These are phyloP conservation scores for Zophobas morio DNA, from an alignment of 1,140 invertebrate genomes.

Conservation along the genomic window DNA sequence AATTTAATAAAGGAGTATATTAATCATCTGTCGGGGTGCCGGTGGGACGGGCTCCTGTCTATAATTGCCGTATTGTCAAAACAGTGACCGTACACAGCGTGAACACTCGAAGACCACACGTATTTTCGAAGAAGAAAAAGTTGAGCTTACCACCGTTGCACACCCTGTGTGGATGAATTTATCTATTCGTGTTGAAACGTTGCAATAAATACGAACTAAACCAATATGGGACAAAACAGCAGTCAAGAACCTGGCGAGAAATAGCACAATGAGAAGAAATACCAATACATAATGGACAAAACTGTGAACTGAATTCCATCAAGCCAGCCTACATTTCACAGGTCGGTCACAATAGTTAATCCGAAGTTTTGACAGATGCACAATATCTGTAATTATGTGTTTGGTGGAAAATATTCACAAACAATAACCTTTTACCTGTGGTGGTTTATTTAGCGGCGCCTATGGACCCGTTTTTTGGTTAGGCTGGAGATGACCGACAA, in stretches of 20 bases:
- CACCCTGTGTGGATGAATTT: conserved; percentile 22
- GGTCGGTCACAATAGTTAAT: conserved; percentile 57
- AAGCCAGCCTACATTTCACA: conserved; percentile 54
- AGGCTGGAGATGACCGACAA: conserved; percentile 13
- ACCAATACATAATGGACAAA: conserved; percentile 37
- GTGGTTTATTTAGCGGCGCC: conserved; percentile 42
- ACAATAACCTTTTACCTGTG: conserved; percentile 55
- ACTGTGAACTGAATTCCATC: conserved; percentile 45
- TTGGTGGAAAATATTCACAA: conserved; percentile 54
- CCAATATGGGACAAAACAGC: conserved; percentile 56
- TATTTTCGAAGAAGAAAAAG: conserved; percentile 34
- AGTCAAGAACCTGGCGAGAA: conserved; percentile 55
- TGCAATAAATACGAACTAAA: conserved; percentile 53
- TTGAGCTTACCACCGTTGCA: neutral
- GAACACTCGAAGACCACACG: conserved; percentile 54
- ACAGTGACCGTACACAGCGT: conserved; percentile 56
- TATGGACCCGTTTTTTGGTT: conserved; percentile 5
- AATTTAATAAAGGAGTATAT: conserved; percentile 63
- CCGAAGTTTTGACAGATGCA: conserved; percentile 59
- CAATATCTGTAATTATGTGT: conserved; percentile 60
- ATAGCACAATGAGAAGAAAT: conserved; percentile 28
- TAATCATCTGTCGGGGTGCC: conserved; percentile 62
- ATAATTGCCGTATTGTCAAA: conserved; percentile 64
- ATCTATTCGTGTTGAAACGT: conserved; percentile 22
- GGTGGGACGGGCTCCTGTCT: conserved; percentile 60